These are phyloP conservation scores for Heliconius cydno DNA, from an alignment of 2,888 invertebrate species.

Conservation along the genomic window DNA sequence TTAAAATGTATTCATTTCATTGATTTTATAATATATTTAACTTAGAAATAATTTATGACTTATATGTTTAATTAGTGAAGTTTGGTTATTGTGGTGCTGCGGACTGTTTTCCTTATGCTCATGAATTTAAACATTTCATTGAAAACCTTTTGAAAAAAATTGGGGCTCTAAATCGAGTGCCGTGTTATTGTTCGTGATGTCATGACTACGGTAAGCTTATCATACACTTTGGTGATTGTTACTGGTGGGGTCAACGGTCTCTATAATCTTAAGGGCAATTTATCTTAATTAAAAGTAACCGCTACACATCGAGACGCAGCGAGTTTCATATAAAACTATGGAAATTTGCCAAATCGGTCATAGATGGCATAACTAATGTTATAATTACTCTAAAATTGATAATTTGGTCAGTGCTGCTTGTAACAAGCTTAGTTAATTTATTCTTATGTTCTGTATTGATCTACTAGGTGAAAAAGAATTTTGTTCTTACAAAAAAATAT, in stretches of 20 bases:
- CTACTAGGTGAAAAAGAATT: not conserved
- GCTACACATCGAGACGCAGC: conserved; percentile 52
- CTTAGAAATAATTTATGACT: not conserved
- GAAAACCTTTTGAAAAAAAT: conserved; percentile 18
- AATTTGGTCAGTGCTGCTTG: conserved; percentile 10
- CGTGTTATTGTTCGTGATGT: conserved; percentile 50
- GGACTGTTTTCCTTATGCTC: not conserved
- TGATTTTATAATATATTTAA: conserved; percentile 11
- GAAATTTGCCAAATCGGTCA: conserved; percentile 77
- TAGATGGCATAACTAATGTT: conserved; percentile 52
- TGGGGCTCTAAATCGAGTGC: conserved; percentile 26
- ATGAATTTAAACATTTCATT: not conserved
- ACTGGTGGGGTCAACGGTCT: conserved; percentile 64
- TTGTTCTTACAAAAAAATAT: too few species aligned
- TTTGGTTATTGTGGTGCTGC: conserved; percentile 1
- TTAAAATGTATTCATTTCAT: conserved; percentile 14
- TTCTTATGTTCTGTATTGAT: not conserved
- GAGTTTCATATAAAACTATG: conserved; percentile 58
- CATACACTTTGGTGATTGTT: conserved; percentile 46
- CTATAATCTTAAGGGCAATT: conserved; percentile 57
- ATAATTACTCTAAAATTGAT: conserved; percentile 28
- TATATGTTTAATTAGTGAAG: not conserved
- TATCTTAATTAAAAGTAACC: conserved; percentile 64
- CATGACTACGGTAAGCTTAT: conserved; percentile 69
- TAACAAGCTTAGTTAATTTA: not conserved